Evolutionary conservation across 2,113 vertebrate genomes (phyloP).

Genomic region (Empidonax traillii): DNA sequence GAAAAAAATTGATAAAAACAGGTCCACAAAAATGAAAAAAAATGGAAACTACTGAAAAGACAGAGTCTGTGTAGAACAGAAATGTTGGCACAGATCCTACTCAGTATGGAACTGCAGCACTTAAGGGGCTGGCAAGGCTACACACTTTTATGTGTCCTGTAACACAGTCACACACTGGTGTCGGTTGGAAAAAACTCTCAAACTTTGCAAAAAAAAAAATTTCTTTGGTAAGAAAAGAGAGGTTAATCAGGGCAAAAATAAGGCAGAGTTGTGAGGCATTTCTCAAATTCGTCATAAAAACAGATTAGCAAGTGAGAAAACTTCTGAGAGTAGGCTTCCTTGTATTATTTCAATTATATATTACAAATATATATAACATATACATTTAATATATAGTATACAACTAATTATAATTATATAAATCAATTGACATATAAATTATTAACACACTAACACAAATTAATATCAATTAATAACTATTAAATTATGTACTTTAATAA

Average conservation of each 20-base stretch:
- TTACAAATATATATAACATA: background rate
- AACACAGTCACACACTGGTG: background rate
- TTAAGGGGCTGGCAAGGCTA: background rate
- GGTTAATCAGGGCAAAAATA: background rate
- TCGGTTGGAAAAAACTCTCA: background rate
- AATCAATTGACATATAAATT: too few species aligned
- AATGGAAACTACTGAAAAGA: background rate
- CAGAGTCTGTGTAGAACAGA: background rate
- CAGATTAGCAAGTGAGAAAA: background rate
- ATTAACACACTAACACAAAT: too few species aligned
- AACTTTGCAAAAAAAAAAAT: background rate
- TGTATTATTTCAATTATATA: background rate
- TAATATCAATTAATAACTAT: too few species aligned
- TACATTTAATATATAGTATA: too few species aligned
- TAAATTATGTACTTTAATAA: too few species aligned
- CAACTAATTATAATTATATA: too few species aligned
- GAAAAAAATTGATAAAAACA: background rate
- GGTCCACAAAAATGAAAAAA: background rate
- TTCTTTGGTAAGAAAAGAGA: background rate
- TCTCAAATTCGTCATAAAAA: background rate
- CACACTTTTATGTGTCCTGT: background rate
- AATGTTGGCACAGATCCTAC: background rate
- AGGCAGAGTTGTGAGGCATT: background rate
- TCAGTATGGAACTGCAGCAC: background rate
- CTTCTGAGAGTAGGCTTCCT: background rate